These are phyloP conservation scores for Dynastes maya DNA, from an alignment of 2,888 invertebrate genomes.

Conservation along the genomic window DNA sequence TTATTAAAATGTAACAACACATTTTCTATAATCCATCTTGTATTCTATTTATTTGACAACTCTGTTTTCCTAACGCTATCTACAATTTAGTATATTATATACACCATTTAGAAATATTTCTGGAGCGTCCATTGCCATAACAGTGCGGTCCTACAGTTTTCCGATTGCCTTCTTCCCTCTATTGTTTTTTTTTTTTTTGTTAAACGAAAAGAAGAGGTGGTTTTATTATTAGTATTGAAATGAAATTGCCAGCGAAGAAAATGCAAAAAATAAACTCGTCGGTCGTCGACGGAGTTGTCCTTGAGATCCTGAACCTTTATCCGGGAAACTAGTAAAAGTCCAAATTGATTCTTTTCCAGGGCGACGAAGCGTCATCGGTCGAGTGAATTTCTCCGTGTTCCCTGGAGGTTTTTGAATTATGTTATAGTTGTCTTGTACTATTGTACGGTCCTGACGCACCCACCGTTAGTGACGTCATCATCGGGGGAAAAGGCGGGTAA, in stretches of 20 bases:
- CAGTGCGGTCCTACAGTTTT: conserved; percentile 19
- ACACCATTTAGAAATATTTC: too few species aligned
- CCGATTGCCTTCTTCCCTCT: background rate
- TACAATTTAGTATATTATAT: too few species aligned
- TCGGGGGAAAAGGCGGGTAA: conserved; percentile 40
- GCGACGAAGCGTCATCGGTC: conserved; percentile 50
- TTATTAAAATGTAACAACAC: too few species aligned
- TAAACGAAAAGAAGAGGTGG: conserved; percentile 22
- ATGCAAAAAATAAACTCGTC: conserved; percentile 47
- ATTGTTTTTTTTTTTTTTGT: conserved; percentile 21
- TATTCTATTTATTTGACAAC: too few species aligned
- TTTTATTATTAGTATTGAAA: conserved; percentile 46
- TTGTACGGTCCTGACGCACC: conserved; percentile 60
- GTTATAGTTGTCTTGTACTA: conserved; percentile 51
- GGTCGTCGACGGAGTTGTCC: conserved; percentile 29
- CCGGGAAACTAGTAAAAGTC: conserved; percentile 53
- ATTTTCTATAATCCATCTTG: too few species aligned
- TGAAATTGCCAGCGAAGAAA: conserved; percentile 39
- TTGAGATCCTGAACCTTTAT: conserved; percentile 22
- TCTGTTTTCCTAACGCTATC: too few species aligned
- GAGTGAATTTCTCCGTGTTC: conserved; percentile 57
- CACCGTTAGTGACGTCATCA: conserved; percentile 63
- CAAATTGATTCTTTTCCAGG: conserved; percentile 55
- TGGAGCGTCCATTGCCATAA: conserved; percentile 7
- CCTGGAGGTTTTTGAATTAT: conserved; percentile 59